Evolutionary conservation across 53 echinoderm and acorn worm species (phyloP).

Genomic region (Temnopleurus reevesii): DNA sequence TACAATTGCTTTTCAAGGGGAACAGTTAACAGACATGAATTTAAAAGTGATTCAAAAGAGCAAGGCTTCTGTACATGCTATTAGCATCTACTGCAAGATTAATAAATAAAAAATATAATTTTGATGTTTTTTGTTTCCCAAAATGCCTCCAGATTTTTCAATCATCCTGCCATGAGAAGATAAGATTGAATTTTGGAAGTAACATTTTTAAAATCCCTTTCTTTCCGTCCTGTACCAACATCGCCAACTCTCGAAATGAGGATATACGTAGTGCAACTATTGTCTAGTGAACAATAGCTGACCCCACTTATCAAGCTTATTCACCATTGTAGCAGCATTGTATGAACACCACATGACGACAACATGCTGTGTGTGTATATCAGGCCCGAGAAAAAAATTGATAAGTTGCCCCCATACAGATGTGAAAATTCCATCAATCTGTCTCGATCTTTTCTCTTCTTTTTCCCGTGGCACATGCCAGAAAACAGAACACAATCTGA

Average conservation of each 20-base stretch:
- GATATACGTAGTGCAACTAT: too few species aligned
- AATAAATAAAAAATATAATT: conserved; percentile 33
- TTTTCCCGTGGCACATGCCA: too few species aligned
- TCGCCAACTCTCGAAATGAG: too few species aligned
- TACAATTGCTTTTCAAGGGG: background rate
- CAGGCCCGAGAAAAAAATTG: too few species aligned
- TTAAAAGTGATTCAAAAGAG: background rate
- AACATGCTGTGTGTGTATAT: conserved; percentile 53
- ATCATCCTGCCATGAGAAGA: conserved; percentile 1
- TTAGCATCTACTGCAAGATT: background rate
- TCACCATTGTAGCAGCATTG: background rate
- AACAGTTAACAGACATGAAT: background rate
- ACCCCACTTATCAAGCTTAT: too few species aligned
- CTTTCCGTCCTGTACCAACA: background rate
- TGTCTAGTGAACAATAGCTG: too few species aligned
- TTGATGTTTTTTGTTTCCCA: background rate
- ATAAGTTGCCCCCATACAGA: too few species aligned
- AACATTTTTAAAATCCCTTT: background rate
- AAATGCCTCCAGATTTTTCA: background rate
- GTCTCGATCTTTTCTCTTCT: too few species aligned
- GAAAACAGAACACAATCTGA: too few species aligned
- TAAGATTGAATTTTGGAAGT: conserved; percentile 17
- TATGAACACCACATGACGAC: conserved; percentile 65
- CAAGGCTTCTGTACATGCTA: conserved; percentile 20
- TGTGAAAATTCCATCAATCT: too few species aligned